A percentile compares a stretch with the other conserved stretches of the same genome.
Conservation (phyloP, 2,797 vertebrate species). For the Bovichtus variegatus region DNA sequence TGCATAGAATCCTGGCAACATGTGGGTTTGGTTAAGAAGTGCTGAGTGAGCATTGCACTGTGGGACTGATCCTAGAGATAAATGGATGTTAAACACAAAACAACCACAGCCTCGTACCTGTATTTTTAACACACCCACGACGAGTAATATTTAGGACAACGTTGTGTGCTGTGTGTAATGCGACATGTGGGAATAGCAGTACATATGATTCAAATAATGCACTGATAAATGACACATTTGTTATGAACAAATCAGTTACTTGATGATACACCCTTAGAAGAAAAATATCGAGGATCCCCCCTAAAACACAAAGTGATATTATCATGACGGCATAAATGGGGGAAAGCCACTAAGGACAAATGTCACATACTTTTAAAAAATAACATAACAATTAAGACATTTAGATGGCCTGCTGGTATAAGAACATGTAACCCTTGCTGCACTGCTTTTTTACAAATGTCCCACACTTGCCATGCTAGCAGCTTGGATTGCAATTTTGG, state of each 20-base stretch:
- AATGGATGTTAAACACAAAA: constrained; percentile 19
- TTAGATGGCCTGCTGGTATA: neutral
- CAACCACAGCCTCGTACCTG: neutral
- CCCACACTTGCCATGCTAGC: neutral
- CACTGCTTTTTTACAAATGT: neutral
- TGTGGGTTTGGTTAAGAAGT: constrained; percentile 41
- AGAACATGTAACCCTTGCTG: neutral
- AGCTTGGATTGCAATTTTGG: neutral
- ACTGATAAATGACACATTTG: neutral
- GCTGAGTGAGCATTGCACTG: constrained; percentile 19
- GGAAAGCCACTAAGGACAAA: neutral
- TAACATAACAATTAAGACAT: neutral
- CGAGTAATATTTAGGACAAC: neutral
- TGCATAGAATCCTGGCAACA: constrained; percentile 25
- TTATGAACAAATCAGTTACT: neutral
- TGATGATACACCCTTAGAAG: constrained; percentile 3
- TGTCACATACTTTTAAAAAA: neutral
- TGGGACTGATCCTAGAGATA: constrained; percentile 17
- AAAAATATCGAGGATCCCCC: neutral
- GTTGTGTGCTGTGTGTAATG: neutral
- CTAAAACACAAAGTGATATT: neutral
- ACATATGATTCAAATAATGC: neutral
- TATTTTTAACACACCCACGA: neutral
- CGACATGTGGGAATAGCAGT: neutral
- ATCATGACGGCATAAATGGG: neutral